Base-by-base conservation (phyloP, 1,140 invertebrate species). In the Stegodyphus dumicola region DNA sequence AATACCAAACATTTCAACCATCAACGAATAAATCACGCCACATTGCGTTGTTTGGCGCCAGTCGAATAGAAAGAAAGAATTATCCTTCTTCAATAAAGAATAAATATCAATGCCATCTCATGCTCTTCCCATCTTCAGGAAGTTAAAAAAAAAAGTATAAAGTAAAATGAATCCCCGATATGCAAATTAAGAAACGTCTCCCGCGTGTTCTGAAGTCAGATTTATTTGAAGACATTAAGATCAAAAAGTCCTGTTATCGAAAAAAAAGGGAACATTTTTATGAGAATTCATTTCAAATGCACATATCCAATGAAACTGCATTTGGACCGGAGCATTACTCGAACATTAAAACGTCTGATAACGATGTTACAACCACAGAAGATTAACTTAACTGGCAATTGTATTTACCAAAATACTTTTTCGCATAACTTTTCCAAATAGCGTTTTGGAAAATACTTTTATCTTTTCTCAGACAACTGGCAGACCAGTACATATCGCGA, bases 191-290 rank as follows among this genome's bases (percentile, higher is more conserved):
- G 17, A 53, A 18, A 67, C 60, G 33, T 33, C 33, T 33, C 33
- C 33, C 33, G 33, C 33, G 3, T 33, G n/a, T 60, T 71, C 53
- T 70, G 48, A 81, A 81, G 54, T 53, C 70, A 53, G 79, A 81
- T 81, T 81, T 81, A 71, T 81, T 66, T 65, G 56, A 54, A 51
- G 56, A 74, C 79, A 81, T 81, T 81, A 81, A 81, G 79, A 81
- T 81, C 79, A 81, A 81, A 81, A 81, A 73, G 56, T 81, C 54
- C 79, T 81, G 69, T 81, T 81, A 81, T 81, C 79, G 79, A 74
- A 81, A 81, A 81, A 73, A 33, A 33, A 65, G 53, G 54, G 70
- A 5, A 53, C 56, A 53, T 17, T 81, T 81, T 81, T 81, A 81
- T 81, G 79, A 73, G 79, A 54, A 51, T 81, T 81, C 79, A 81